These are phyloP conservation scores for Oikopleura dioica DNA, from an alignment of 23 tunicate genomes.

Conservation along the genomic window DNA sequence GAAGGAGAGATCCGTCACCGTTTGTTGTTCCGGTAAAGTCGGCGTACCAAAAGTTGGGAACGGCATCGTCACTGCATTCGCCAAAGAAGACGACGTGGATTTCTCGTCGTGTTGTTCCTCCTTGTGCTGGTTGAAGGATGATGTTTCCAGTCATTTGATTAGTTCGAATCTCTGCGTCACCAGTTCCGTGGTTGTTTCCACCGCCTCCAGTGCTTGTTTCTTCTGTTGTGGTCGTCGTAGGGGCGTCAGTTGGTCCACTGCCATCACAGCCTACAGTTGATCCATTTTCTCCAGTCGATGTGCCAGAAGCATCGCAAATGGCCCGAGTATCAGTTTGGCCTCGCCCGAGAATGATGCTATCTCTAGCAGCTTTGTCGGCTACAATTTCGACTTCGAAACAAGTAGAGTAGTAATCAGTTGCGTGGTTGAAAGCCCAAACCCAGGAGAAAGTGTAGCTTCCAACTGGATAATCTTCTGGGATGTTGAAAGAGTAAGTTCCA, in stretches of 20 bases:
- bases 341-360: slow-evolving; percentile 13
- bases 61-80: not conserved
- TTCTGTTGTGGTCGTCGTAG: not conserved
- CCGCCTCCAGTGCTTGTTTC: no score
- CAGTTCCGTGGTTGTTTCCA: no score
- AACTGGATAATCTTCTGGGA: slow-evolving; percentile 26
- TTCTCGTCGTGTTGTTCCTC: no score
- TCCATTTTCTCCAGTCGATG: not conserved
- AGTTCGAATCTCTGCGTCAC: not conserved
- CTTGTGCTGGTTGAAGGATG: not conserved
- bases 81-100: not conserved
- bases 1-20: no score
- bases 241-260: not conserved
- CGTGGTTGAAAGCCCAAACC: slow-evolving; percentile 64
- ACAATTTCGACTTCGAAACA: slow-evolving; percentile 67
- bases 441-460: slow-evolving; percentile 63
- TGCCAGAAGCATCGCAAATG: not conserved
- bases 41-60: slow-evolving; percentile 4
- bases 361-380: slow-evolving; percentile 17
- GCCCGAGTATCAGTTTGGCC: not conserved
- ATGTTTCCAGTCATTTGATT: slow-evolving; percentile 7
- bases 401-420: slow-evolving; percentile 28
- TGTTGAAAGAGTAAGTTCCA: slow-evolving; percentile 52
- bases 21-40: no score
- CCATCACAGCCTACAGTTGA: not conserved